Evolutionary conservation across 2,888 invertebrate species (phyloP), one percentile per base, ranked within the genome.

Genomic region (Scrobipalpa costella): DNA sequence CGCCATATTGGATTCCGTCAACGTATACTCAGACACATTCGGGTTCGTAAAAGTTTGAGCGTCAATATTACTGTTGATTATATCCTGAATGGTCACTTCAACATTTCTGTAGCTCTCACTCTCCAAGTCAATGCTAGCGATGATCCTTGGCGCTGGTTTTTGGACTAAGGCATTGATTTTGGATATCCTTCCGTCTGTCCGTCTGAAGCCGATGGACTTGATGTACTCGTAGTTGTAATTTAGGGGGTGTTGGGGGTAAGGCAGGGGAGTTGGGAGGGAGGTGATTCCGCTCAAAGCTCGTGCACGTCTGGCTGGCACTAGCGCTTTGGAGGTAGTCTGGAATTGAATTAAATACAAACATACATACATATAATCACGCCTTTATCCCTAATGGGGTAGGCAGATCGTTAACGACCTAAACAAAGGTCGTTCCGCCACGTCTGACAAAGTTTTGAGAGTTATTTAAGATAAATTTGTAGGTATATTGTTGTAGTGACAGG

Each of bases 231-330:
- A 61, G 55, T 62, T 34, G 71, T 27, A 71, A 68, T 44, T 70
- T 63, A 1, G 64, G 44, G 8, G 11, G 5, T 13, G 34, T 57
- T 57, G 36, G 9, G 57, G 38, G 2, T n/a, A n/a, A n/a, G n/a
- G n/a, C n/a, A n/a, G n/a, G n/a, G n/a, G n/a, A n/a, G n/a, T n/a
- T n/a, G 57, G 17, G 1, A 86, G 68, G 0, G 86, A 83, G 63
- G 83, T 85, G 13, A 86, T 79, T 0, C 86, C 85, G 36, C 84
- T 88, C 7, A 87, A 1, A 19, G 70, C 72, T n/a, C 81, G 76
- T 15, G 74, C 72, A 1, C 75, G 72, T 65, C 71, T 80, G 0
- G 66, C 47, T 7, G 74, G 66, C 17, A 57, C 36, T 8, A 57
- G 9, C 3, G 71, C 59, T 1, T 40, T 40, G 1, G 64, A 62